Evolutionary conservation across 2,888 invertebrate genomes (phyloP).

Genomic region (Schizotus pectinicornis): DNA sequence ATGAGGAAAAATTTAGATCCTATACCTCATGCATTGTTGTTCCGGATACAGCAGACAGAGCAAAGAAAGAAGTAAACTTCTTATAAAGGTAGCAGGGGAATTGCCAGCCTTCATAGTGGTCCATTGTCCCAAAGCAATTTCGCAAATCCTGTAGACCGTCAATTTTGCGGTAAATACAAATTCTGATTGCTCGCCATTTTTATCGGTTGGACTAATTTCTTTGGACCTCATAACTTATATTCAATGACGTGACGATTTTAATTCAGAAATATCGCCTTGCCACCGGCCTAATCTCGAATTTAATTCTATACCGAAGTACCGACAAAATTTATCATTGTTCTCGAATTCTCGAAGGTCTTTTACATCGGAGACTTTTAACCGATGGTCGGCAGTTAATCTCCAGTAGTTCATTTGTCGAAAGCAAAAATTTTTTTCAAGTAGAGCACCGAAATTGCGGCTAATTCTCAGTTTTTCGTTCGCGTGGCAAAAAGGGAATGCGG

Average conservation of each 20-base stretch:
- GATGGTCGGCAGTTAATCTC: too few species aligned
- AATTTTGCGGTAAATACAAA: slow-evolving; percentile 11
- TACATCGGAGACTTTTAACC: background rate
- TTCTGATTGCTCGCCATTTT: slow-evolving; percentile 10
- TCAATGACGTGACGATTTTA: background rate
- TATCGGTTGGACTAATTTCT: slow-evolving; percentile 2
- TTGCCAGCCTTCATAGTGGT: slow-evolving; percentile 11
- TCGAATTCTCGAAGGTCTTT: background rate
- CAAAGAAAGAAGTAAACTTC: slow-evolving; percentile 10
- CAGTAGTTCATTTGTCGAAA: too few species aligned
- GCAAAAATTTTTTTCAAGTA: too few species aligned
- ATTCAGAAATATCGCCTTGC: background rate
- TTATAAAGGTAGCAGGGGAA: slow-evolving; percentile 10
- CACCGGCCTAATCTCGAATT: background rate
- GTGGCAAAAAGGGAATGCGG: background rate
- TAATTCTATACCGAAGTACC: background rate
- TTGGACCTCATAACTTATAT: background rate
- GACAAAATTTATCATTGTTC: too few species aligned
- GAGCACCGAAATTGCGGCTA: background rate
- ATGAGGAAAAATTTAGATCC: background rate
- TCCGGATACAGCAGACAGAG: background rate
- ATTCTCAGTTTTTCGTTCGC: background rate
- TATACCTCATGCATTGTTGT: slow-evolving; percentile 15
- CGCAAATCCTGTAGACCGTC: slow-evolving; percentile 7
- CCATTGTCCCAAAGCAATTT: slow-evolving; percentile 19